Evolutionary conservation across 64 coral and sea anemone species (phyloP), one percentile per base, ranked within the genome.

Genomic region (Anthopleura sola): DNA sequence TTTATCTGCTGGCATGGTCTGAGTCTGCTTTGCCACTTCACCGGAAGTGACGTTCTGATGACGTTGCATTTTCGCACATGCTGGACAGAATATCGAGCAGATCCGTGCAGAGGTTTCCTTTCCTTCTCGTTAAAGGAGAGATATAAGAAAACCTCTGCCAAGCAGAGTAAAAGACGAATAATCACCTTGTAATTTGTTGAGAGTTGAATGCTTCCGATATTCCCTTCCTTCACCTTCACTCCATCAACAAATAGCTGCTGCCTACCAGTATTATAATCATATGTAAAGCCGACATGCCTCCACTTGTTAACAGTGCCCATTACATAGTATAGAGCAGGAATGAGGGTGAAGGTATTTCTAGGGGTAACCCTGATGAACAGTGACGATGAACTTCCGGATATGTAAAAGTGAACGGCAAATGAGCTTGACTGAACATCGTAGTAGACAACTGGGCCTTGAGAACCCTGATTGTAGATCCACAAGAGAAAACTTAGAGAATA

Each of bases 241-340:
- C 83, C 90, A 85, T 95, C 53, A 14, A 95, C 80, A 85, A 82
- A 95, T 18, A 95, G 37, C 80, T 34, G 82, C 36, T 85, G 56
- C 19, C 83, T 34, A 6, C 93, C 93, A 33, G 75, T 82, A 10
- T 23, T 9, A 37, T 92, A 49, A 55, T 95, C 86, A 44, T 95
- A 95, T 1, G 87, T 89, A 40, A 83, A 87, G 7, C 82, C 93
- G 11, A 89, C 24, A 36, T 81, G 86, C 44, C 75, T 85, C 94
- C 94, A 95, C 6, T 12, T 36, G 6, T 66, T 38, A 3, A 26
- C 24, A 10, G 76, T 21, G 5, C 20, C 36, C 34, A 79, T 38
- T 6, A 38, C 80, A 51, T 83, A 11, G 5, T 3, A 3, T 13
- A 83, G 24, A 23, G 36, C 0, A 11, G 12, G 2, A 79, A 44